Conservation (phyloP, 2,113 vertebrate species). For the Chinchilla lanigera region DNA sequence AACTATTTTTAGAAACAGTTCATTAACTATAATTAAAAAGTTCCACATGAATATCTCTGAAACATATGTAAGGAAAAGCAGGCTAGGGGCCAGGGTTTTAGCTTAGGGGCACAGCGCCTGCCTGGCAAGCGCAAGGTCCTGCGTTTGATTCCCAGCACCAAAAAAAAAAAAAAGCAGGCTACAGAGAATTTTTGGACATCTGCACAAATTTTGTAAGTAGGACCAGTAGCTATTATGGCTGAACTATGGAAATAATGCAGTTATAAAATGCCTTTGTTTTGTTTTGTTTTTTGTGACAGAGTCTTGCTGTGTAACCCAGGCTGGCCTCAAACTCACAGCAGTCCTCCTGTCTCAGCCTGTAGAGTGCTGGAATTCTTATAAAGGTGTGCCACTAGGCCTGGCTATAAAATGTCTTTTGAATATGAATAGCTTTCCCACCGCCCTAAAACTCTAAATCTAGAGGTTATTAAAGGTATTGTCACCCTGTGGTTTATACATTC, state of each 20-base stretch:
- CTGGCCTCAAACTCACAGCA: background rate
- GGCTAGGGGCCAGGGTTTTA: too few relatives aligned
- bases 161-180: background rate
- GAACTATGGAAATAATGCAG: background rate
- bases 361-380: background rate
- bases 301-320: background rate
- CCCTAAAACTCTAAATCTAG: slow-evolving; percentile 20
- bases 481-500: background rate
- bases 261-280: background rate
- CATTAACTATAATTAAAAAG: background rate
- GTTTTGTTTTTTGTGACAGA: background rate
- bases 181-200: background rate
- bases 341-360: background rate
- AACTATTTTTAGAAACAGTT: background rate
- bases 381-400: background rate
- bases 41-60: background rate
- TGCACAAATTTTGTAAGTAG: background rate
- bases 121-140: too few relatives aligned
- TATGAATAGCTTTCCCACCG: background rate
- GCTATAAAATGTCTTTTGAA: background rate
- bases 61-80: background rate
- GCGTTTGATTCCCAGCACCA: too few relatives aligned
- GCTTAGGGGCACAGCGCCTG: too few relatives aligned
- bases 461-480: background rate
- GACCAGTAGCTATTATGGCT: background rate